Base-by-base conservation (phyloP, 1,140 invertebrate genomes). In the Drosophila bocki region DNA sequence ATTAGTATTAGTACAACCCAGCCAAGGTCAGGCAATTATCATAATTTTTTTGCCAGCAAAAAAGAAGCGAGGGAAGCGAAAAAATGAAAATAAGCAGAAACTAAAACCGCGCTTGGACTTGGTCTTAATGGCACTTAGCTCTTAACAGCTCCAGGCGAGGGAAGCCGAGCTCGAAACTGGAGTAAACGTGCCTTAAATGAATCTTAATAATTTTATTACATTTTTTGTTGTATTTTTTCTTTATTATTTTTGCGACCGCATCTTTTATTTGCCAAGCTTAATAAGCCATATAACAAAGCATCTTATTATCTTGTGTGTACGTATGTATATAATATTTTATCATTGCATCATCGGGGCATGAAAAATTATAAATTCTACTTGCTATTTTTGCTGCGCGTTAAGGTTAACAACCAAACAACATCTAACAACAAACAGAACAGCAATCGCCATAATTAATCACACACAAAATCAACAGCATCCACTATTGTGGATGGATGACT, bases 1-100 rank as follows among this genome's bases (percentile, higher is more conserved):
- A 81, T 85, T 81, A 82, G 74, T 67, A 80, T 81, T 82, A 83
- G 83, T 86, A 80, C 60, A 77, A 70, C 67, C n/a, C 78, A 68
- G 80, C 75, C 83, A 88, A 87, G 83, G 84, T 87, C 83, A 83
- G 80, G 86, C 76, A 91, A 90, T 90, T 90, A 90, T 86, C 82
- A 91, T 91, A 88, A 84, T 90, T 88, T 86, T 83, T 80, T 63
- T 63, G 57, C 57, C 57, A 48, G 59, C 62, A 42, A 68, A 17
- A 53, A 67, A 51, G 62, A 80, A 78, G 76, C 76, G 57, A 59
- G 62, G 67, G 72, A 59, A 63, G 71, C 63, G 68, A 65, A 76
- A 53, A 69, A 50, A 35, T 41, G 45, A 70, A 69, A 69, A 35
- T 57, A 56, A 74, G 44, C 62, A 48, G 65, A 72, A 72, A 60